Base-by-base conservation (phyloP, 2,113 vertebrate genomes). In the Eupsittula cactorum region DNA sequence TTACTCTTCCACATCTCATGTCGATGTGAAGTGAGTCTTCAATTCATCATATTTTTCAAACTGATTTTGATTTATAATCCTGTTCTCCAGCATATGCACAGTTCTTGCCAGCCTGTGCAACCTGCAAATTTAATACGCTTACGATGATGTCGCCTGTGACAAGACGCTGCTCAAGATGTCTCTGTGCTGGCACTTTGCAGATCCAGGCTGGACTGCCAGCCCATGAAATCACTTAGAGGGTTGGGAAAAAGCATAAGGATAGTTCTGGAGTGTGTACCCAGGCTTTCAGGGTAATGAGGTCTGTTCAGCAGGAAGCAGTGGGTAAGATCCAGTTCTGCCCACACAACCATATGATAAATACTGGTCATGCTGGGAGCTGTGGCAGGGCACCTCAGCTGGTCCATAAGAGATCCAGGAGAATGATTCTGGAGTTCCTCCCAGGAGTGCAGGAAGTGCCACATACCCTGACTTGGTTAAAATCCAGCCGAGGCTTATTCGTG, bases 331-430 rank as follows among this genome's bases (percentile, higher is more conserved):
- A 86, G 46, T 92, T 90, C 83, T 77, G 63, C 76, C 82, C 88
- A 83, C 67, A 77, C 39, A 41, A 21, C 67, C 75, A 64, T 64
- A 73, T 88, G 82, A 95, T 64, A 55, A 63, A 63, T 93, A 52
- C 77, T 82, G 90, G 87, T 84, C 78, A 71, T 71, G 55, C 74
- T 94, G 62, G 77, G 69, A 93, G 68, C 47, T 82, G 67, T 87
- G 37, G 50, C 75, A 93, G 33, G 75, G 39, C 47, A 76, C 28
- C 42, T 90, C 80, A 79, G 47, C 29, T 90, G 35, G 63, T 93
- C 82, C 28, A 16, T 55, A 64, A 83, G 44, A 76, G 33, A 74
- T 77, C 39, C 42, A 90, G 59, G 23, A 82, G 42, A 76, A 69
- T 12, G 15, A 53, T 57, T 64, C 63, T 80, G 53, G 47, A 55